These are phyloP conservation scores for Guaruba guarouba DNA, from an alignment of 2,113 vertebrate genomes.

Conservation along the genomic window DNA sequence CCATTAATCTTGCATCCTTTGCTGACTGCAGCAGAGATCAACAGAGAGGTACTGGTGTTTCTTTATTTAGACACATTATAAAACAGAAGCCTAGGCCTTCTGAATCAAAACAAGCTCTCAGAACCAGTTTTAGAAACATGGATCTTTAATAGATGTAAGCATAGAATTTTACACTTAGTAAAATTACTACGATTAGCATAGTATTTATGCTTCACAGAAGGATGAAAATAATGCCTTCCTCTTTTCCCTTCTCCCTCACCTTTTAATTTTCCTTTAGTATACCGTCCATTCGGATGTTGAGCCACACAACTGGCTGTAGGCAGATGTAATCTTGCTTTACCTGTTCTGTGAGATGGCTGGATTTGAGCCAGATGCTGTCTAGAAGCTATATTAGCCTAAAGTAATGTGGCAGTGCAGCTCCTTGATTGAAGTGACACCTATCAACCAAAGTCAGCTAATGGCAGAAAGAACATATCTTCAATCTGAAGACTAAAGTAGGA, in stretches of 20 bases:
- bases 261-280: neutral
- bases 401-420: neutral
- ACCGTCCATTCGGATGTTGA: neutral
- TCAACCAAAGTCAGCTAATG: accelerated
- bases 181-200: neutral
- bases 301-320: neutral
- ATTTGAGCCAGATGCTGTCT: neutral
- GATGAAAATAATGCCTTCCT: neutral
- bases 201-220: neutral
- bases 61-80: neutral
- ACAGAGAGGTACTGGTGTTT: neutral
- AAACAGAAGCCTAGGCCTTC: neutral
- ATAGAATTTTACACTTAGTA: neutral
- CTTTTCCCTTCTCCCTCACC: neutral
- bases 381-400: neutral
- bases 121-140: neutral
- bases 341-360: neutral
- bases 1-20: conserved; percentile 34
- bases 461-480: neutral
- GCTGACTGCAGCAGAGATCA: neutral
- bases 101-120: neutral
- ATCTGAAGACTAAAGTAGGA: neutral
- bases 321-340: neutral
- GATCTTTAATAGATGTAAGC: neutral
- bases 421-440: neutral